Evolutionary conservation across 1,140 invertebrate species (phyloP).

Genomic region (Bombus impatiens): DNA sequence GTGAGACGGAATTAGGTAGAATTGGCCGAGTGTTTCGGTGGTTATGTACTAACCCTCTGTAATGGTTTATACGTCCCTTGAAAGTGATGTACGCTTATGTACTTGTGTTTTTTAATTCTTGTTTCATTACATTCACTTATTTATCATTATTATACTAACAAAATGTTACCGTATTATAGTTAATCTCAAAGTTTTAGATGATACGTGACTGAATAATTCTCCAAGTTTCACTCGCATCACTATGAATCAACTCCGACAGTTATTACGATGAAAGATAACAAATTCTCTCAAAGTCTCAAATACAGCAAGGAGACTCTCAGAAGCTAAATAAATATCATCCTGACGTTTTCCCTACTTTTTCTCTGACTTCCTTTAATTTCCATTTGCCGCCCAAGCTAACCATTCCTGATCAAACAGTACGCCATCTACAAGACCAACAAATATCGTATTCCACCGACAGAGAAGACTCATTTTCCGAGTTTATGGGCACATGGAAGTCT

Average conservation of each 20-base stretch:
- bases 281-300: background rate
- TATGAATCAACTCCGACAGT: too few relatives aligned
- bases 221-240: too few relatives aligned
- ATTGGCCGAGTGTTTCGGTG: background rate
- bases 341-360: background rate
- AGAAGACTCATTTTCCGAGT: background rate
- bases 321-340: background rate
- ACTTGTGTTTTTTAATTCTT: background rate
- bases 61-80: background rate
- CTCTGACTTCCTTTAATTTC: background rate
- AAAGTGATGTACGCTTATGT: background rate
- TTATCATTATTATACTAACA: too few relatives aligned
- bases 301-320: background rate
- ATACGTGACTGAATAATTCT: too few relatives aligned
- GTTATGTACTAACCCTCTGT: background rate
- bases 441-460: background rate
- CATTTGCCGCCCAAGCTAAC: background rate
- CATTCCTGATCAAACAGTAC: background rate
- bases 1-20: background rate
- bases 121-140: background rate
- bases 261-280: too few relatives aligned
- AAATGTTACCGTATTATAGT: too few relatives aligned
- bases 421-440: conserved; percentile 12
- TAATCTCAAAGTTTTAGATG: too few relatives aligned
- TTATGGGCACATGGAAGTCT: background rate